Evolutionary conservation across 2,113 vertebrate genomes (phyloP).

Genomic region (Eleginops maclovinus): DNA sequence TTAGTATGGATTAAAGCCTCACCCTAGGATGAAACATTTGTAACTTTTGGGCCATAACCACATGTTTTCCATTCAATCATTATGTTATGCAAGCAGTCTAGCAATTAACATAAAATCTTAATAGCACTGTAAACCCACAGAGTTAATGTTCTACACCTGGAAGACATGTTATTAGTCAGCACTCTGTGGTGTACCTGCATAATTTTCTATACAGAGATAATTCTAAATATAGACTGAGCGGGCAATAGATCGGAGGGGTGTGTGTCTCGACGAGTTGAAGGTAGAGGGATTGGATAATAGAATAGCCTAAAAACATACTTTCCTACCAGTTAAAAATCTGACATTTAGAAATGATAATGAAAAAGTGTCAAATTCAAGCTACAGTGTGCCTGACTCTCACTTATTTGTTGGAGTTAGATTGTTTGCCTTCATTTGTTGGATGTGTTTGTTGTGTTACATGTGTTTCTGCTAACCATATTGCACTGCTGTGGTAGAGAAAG

Average conservation of each 20-base stretch:
- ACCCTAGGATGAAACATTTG: conserved; percentile 7
- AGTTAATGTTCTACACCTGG: conserved; percentile 46
- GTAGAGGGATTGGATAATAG: not conserved
- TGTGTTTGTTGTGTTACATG: not conserved
- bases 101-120: conserved; percentile 14
- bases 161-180: conserved; percentile 32
- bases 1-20: not conserved
- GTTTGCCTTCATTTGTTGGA: conserved; percentile 1
- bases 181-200: conserved; percentile 37
- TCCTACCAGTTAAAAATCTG: not conserved
- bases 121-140: not conserved
- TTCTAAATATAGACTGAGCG: conserved; percentile 1
- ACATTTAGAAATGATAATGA: too few relatives aligned
- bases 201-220: conserved; percentile 37
- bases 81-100: conserved; percentile 1
- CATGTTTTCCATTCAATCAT: conserved; percentile 20
- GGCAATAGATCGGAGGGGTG: not conserved
- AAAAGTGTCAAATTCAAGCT: not conserved
- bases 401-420: not conserved
- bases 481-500: conserved; percentile 38
- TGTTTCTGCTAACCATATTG: conserved; percentile 15
- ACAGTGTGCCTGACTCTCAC: not conserved
- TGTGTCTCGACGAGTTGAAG: conserved; percentile 1
- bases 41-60: not conserved
- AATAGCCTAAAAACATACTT: conserved; percentile 6